Percentiles rank a stretch among this genome's conserved stretches.
Evolutionary conservation across 2,113 vertebrate species (phyloP).

Genomic region (Vulpes ferrilata): DNA sequence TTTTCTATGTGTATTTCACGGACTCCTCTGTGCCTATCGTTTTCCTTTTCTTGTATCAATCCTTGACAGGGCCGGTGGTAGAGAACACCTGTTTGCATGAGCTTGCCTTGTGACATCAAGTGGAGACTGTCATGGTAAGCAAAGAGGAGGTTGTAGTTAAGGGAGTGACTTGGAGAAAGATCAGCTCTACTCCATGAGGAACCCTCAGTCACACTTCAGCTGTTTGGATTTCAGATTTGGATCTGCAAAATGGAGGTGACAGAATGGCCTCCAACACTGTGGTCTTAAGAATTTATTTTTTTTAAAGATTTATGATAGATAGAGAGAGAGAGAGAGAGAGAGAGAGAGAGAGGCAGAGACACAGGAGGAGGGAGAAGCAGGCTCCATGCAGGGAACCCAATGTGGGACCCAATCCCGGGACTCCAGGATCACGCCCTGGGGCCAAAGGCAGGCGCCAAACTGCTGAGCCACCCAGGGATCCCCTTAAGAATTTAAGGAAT

Average conservation of each 20-base stretch:
- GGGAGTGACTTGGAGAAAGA: neutral
- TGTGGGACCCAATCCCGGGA: too few relatives aligned
- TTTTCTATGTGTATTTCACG: neutral
- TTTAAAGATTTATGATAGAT: too few relatives aligned
- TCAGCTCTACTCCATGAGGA: neutral
- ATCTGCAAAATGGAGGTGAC: neutral
- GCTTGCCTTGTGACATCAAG: neutral
- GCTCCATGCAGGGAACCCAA: too few relatives aligned
- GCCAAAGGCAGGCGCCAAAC: too few relatives aligned
- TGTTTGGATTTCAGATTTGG: neutral
- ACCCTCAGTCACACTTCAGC: neutral
- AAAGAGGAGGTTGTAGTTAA: neutral
- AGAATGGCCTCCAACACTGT: neutral
- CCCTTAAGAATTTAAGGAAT: neutral
- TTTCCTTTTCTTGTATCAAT: neutral
- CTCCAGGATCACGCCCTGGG: too few relatives aligned
- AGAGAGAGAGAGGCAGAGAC: too few relatives aligned
- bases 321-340: too few relatives aligned
- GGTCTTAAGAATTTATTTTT: neutral
- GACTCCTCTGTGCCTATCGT: neutral
- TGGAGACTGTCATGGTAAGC: rapidly evolving
- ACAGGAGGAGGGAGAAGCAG: too few relatives aligned
- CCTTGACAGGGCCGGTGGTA: rapidly evolving
- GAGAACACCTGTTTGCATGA: neutral
- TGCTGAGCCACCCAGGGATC: too few relatives aligned